Evolutionary conservation across 2,113 vertebrate species (phyloP).

Genomic region (Cromileptes altivelis): DNA sequence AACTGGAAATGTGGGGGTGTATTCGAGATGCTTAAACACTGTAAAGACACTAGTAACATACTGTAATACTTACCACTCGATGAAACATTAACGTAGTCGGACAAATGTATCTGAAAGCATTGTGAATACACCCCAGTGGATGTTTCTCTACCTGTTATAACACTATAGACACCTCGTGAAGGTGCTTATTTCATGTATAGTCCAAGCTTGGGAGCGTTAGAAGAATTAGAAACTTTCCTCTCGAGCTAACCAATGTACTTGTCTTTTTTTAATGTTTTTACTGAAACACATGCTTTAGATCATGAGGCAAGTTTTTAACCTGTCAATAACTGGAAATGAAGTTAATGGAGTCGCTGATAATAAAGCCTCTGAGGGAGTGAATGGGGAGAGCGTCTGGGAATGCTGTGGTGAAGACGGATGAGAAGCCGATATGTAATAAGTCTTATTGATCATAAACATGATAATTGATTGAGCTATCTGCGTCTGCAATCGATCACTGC

Average conservation of each 20-base stretch:
- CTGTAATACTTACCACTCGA: conserved; percentile 61
- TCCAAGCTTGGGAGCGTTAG: conserved; percentile 64
- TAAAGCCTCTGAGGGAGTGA: conserved; percentile 8
- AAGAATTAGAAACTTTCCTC: conserved; percentile 69
- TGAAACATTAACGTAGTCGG: conserved; percentile 55
- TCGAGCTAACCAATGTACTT: conserved; percentile 66
- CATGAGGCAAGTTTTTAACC: conserved; percentile 59
- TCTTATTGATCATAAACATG: conserved; percentile 50
- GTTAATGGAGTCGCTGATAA: background rate
- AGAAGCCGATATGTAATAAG: conserved; percentile 38
- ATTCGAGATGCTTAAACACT: conserved; percentile 63
- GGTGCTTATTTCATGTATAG: conserved; percentile 71
- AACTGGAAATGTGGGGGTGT: conserved; percentile 66
- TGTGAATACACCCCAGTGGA: conserved; percentile 70
- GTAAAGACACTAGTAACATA: conserved; percentile 60
- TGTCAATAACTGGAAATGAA: conserved; percentile 54
- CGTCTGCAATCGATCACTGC: conserved; percentile 41
- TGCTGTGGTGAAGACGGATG: conserved; percentile 23
- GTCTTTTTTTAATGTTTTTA: conserved; percentile 77
- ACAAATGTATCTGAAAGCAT: conserved; percentile 39
- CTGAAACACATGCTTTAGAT: conserved; percentile 66
- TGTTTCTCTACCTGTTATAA: conserved; percentile 68
- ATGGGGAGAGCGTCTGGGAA: conserved; percentile 5
- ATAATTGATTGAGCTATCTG: conserved; percentile 35
- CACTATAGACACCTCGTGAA: conserved; percentile 65